Percentiles rank a stretch among this genome's conserved stretches.
Conservation (phyloP, 2,888 invertebrate species). For the Odontocerum albicorne region DNA sequence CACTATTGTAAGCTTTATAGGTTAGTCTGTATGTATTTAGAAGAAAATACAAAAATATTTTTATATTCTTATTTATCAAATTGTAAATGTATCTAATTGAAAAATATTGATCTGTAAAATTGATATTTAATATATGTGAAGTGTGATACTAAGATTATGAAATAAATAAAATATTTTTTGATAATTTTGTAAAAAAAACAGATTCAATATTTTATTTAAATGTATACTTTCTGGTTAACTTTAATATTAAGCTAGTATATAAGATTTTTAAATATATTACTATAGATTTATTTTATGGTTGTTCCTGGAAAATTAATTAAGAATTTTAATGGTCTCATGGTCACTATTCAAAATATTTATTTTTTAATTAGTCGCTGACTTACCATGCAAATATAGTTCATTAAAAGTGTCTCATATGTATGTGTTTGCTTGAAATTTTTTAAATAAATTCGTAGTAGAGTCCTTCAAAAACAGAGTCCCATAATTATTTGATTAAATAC, state of each 20-base stretch:
- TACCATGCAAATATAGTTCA: too few species aligned
- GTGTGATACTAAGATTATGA: constrained; percentile 36
- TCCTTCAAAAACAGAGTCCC: too few species aligned
- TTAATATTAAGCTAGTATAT: too few species aligned
- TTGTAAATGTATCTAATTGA: constrained; percentile 21
- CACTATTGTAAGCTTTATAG: too few species aligned
- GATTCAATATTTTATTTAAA: constrained; percentile 25
- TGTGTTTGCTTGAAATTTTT: too few species aligned
- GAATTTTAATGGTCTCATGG: constrained; percentile 6
- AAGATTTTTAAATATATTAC: too few species aligned
- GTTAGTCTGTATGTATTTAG: background rate
- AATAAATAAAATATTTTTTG: constrained; percentile 31
- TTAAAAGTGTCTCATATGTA: too few species aligned
- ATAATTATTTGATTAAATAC: too few species aligned
- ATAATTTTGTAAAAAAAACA: constrained; percentile 26
- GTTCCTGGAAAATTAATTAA: constrained; percentile 16
- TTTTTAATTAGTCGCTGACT: too few species aligned
- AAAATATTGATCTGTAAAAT: constrained; percentile 20
- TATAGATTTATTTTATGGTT: constrained; percentile 23
- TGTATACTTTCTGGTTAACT: too few species aligned
- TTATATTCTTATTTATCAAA: constrained; percentile 23
- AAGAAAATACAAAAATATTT: constrained; percentile 3
- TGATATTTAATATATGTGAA: constrained; percentile 28
- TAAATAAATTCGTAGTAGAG: too few species aligned
- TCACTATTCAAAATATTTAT: background rate